Percentiles rank a stretch among this genome's conserved stretches.
Evolutionary conservation across 2,113 vertebrate species (phyloP).

Genomic region (Gasterosteus nipponicus): DNA sequence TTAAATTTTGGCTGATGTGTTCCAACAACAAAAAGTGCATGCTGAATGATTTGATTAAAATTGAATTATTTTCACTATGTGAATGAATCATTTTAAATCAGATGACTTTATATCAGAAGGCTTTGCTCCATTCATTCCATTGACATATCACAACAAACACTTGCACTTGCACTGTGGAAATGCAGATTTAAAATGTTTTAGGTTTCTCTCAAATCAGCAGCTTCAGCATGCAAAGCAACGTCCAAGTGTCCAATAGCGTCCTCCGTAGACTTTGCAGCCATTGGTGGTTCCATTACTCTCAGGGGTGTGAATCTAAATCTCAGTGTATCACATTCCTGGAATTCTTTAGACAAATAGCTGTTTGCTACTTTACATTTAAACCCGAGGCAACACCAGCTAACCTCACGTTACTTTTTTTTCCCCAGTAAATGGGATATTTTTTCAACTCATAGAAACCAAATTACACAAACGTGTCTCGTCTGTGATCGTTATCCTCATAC

Average conservation of each 20-base stretch:
- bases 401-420: conserved; percentile 8
- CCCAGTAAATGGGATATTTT: conserved; percentile 22
- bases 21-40: neutral
- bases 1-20: conserved; percentile 10
- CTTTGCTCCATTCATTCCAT: conserved; percentile 2
- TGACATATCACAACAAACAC: conserved; percentile 52
- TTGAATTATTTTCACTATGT: conserved; percentile 6
- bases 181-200: neutral
- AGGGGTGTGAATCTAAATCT: conserved; percentile 8
- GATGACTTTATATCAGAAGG: conserved; percentile 17
- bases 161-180: conserved; percentile 43
- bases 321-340: neutral
- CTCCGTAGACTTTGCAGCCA: neutral
- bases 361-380: conserved; percentile 16
- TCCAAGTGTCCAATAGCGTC: neutral
- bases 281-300: neutral
- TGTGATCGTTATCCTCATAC: conserved; percentile 48
- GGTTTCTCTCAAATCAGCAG: neutral
- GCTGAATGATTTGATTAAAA: conserved; percentile 12
- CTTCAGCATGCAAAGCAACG: neutral
- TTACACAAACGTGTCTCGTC: conserved; percentile 30
- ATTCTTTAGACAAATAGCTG: neutral
- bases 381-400: conserved; percentile 2
- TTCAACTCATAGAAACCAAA: conserved; percentile 19
- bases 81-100: conserved; percentile 24